Evolutionary conservation across 2,888 invertebrate genomes (phyloP).

Genomic region (Himalopsyche tibetana): DNA sequence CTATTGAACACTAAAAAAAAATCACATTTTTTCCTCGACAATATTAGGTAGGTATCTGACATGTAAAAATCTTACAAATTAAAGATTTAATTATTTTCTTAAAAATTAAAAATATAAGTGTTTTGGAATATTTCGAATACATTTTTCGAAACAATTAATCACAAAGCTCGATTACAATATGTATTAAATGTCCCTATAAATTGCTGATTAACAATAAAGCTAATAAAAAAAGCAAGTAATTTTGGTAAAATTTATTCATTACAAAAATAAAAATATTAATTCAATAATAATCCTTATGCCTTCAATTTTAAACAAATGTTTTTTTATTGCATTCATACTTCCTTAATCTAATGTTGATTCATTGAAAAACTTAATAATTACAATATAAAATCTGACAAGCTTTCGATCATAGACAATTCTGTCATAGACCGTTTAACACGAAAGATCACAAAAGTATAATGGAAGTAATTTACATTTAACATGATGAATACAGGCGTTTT

Average conservation of each 20-base stretch:
- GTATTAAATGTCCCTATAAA: conserved; percentile 5
- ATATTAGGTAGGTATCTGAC: conserved; percentile 26
- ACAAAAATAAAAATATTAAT: conserved; percentile 26
- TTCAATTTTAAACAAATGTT: background rate
- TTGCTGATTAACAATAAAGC: background rate
- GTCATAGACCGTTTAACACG: too few relatives aligned
- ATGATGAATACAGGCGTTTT: too few relatives aligned
- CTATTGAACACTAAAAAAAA: conserved; percentile 29
- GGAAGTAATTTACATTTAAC: too few relatives aligned
- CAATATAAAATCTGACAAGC: conserved; percentile 15
- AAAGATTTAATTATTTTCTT: conserved; percentile 19
- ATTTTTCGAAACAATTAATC: conserved; percentile 30
- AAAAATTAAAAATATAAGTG: conserved; percentile 1
- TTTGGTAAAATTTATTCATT: conserved; percentile 7
- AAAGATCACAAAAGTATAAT: too few relatives aligned
- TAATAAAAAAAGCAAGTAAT: background rate
- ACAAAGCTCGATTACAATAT: conserved; percentile 20
- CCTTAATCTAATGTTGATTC: background rate
- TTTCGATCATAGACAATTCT: background rate
- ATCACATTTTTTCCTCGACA: conserved; percentile 29
- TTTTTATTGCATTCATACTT: conserved; percentile 14
- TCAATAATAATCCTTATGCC: background rate
- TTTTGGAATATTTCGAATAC: conserved; percentile 21
- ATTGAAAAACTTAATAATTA: conserved; percentile 20
- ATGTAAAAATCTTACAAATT: conserved; percentile 19